Conservation (phyloP, 2,113 vertebrate species). For the Telmatochromis bifrenatus region DNA sequence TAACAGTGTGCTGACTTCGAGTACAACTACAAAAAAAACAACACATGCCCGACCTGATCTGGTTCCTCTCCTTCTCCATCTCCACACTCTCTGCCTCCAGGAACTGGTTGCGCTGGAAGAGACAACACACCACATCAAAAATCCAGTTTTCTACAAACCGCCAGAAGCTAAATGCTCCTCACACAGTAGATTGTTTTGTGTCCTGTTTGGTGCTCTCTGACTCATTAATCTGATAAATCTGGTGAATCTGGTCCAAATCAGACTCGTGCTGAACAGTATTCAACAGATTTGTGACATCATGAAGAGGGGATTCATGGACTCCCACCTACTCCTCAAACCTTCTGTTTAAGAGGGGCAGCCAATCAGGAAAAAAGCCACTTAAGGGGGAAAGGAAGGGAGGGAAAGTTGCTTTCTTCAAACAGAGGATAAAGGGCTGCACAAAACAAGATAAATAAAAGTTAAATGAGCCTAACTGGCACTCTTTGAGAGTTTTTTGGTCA, state of each 20-base stretch:
- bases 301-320: neutral
- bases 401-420: neutral
- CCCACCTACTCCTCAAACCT: neutral
- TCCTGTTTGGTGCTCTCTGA: neutral
- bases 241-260: neutral
- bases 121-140: neutral
- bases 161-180: neutral
- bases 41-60: conserved; percentile 61
- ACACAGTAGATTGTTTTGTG: neutral
- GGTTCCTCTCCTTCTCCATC: conserved; percentile 74
- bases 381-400: neutral
- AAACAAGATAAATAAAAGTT: neutral
- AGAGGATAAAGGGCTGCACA: neutral
- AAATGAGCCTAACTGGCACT: neutral
- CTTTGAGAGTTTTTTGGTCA: neutral
- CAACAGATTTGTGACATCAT: neutral
- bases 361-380: neutral
- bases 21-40: neutral
- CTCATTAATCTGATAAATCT: neutral
- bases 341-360: neutral
- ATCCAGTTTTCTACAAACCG: neutral
- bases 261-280: neutral
- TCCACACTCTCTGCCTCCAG: conserved; percentile 74
- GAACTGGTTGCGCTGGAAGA: conserved; percentile 72
- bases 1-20: neutral